Evolutionary conservation across 2,888 invertebrate species (phyloP).

Genomic region (Scrobipalpa costella): DNA sequence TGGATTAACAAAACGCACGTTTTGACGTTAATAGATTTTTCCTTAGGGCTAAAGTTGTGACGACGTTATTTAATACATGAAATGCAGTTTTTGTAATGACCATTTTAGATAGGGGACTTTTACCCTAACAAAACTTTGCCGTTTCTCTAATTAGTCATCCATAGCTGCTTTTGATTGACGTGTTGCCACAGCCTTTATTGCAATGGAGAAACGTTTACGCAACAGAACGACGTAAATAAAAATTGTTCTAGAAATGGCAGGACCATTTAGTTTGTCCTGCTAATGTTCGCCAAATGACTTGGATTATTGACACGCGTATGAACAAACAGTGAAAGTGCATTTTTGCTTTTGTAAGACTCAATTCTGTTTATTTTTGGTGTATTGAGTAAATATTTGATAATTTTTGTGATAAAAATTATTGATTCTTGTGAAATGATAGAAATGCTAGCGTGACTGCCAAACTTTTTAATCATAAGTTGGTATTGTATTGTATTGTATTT

Average conservation of each 20-base stretch:
- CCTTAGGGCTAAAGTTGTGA: constrained; percentile 59
- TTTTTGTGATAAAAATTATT: background rate
- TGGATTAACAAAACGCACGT: constrained; percentile 66
- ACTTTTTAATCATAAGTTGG: background rate
- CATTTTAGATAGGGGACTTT: constrained; percentile 40
- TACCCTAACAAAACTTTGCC: background rate
- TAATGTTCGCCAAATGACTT: constrained; percentile 64
- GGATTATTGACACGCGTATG: constrained; percentile 48
- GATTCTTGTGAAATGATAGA: background rate
- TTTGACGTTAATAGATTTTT: constrained; percentile 76
- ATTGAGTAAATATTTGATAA: background rate
- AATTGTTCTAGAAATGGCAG: background rate
- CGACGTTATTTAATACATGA: constrained; percentile 77
- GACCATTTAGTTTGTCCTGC: constrained; percentile 36
- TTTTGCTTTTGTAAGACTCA: constrained; percentile 21
- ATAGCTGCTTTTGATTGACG: background rate
- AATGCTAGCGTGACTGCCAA: background rate
- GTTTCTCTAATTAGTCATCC: no score
- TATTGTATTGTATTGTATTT: no score
- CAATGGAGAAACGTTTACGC: no score
- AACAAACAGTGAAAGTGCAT: constrained; percentile 33
- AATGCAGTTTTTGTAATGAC: constrained; percentile 76
- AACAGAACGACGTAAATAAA: background rate
- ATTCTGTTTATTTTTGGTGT: background rate
- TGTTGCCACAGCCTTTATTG: background rate